These are phyloP conservation scores for Empis stercorea DNA, from an alignment of 2,888 invertebrate genomes.

Conservation along the genomic window DNA sequence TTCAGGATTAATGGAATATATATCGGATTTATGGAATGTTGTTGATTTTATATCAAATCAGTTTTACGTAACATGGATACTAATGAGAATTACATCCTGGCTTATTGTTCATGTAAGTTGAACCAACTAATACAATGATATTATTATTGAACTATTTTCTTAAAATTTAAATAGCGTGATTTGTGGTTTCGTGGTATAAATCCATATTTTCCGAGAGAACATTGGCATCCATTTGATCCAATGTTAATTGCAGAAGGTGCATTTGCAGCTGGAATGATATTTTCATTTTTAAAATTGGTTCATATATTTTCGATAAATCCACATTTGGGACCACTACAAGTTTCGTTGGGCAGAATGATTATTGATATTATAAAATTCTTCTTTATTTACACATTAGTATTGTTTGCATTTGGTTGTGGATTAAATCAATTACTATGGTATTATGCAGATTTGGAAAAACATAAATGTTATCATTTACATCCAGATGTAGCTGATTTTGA, in stretches of 20 bases:
- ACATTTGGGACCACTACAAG: constrained; percentile 83
- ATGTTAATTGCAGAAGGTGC: constrained; percentile 85
- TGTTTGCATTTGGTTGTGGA: constrained; percentile 95
- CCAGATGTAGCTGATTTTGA: constrained; percentile 70
- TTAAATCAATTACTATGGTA: constrained; percentile 88
- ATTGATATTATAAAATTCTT: constrained; percentile 93
- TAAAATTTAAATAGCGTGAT: constrained; percentile 44
- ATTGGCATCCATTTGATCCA: constrained; percentile 93
- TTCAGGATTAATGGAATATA: constrained; percentile 80
- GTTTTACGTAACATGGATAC: constrained; percentile 89
- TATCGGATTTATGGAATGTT: constrained; percentile 95
- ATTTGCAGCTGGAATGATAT: constrained; percentile 95
- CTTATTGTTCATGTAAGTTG: constrained; percentile 71
- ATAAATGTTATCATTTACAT: constrained; percentile 67
- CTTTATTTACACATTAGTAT: constrained; percentile 82
- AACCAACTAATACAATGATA: too few relatives aligned
- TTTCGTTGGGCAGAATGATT: constrained; percentile 87
- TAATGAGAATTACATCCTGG: constrained; percentile 78
- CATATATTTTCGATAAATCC: constrained; percentile 96
- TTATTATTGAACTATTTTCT: background rate
- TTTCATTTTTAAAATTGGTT: constrained; percentile 87
- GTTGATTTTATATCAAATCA: constrained; percentile 95
- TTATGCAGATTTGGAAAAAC: constrained; percentile 77
- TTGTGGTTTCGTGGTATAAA: constrained; percentile 49
- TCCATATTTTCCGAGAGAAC: constrained; percentile 76